A percentile compares a stretch with the other conserved stretches of the same genome.
phyloP scores from a whole-genome alignment of 2,888 invertebrate species.

The Luperina nickerlii region DNA sequence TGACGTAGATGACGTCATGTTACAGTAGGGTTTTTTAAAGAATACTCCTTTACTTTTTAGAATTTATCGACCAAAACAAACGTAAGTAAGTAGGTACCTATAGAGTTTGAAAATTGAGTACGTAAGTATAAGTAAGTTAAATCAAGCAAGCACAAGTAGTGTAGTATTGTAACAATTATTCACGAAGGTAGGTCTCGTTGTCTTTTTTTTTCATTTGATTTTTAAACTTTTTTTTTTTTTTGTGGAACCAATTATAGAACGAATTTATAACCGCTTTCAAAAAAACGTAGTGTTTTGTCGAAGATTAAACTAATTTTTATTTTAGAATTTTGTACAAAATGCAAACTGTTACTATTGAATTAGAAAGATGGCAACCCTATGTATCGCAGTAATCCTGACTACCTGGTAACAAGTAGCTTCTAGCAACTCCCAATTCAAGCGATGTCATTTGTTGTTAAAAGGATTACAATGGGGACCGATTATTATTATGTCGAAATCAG shows the following conservation, averaged over 20 bases:
- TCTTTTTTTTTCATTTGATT: neutral
- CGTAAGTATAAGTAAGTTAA: neutral
- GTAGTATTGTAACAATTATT: slow-evolving; percentile 11
- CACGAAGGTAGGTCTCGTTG: neutral
- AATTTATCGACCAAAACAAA: neutral
- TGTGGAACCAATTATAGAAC: neutral
- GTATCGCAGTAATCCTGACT: slow-evolving; percentile 26
- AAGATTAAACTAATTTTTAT: neutral
- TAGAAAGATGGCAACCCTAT: slow-evolving; percentile 36
- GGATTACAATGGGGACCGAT: slow-evolving; percentile 71
- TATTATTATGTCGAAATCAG: slow-evolving; percentile 70
- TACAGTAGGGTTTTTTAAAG: neutral
- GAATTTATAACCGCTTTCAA: neutral
- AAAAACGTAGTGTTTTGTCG: neutral
- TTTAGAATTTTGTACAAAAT: neutral
- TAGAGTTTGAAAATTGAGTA: neutral
- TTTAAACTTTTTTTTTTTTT: neutral
- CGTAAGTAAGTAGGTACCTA: neutral
- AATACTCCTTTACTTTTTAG: neutral
- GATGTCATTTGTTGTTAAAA: slow-evolving; percentile 62
- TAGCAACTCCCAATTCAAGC: slow-evolving; percentile 50
- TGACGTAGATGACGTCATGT: neutral
- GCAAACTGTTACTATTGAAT: neutral
- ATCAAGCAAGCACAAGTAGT: neutral
- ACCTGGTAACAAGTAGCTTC: slow-evolving; percentile 46